These are phyloP conservation scores for Cichlasoma orientale DNA, from an alignment of 2,797 vertebrate genomes.

Conservation along the genomic window DNA sequence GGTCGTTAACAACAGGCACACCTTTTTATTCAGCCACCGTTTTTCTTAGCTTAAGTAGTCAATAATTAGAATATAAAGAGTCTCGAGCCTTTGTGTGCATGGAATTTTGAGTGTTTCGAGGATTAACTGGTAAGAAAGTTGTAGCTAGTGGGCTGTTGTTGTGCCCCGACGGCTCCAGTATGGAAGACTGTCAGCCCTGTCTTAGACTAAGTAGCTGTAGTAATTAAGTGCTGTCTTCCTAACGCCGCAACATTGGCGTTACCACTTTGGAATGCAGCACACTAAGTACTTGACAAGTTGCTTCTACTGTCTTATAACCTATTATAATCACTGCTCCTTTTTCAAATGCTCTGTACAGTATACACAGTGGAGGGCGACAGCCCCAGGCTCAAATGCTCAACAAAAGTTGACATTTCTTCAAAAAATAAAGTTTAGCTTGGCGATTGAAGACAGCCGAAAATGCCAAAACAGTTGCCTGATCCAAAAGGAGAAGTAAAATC, in stretches of 20 bases:
- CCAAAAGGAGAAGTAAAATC: fast-evolving
- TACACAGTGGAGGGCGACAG: neutral
- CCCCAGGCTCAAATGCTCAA: neutral
- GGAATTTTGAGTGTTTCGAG: neutral
- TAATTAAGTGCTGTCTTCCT: neutral
- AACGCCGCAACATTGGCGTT: neutral
- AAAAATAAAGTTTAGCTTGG: neutral
- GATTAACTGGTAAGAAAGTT: conserved; percentile 19
- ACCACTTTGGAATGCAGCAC: neutral
- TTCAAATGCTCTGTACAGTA: neutral
- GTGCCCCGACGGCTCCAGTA: neutral
- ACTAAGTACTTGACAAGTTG: neutral
- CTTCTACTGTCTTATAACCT: neutral
- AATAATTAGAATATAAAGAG: neutral
- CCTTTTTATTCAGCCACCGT: conserved; percentile 6
- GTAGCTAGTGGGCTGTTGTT: neutral
- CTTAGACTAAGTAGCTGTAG: neutral
- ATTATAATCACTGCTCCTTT: neutral
- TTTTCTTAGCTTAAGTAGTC: neutral
- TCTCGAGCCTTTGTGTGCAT: neutral
- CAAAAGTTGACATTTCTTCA: neutral
- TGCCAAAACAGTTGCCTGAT: fast-evolving
- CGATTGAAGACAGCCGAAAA: neutral
- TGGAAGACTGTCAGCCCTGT: neutral
- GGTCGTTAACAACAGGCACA: conserved; percentile 29